Evolutionary conservation across 2,888 invertebrate genomes (phyloP).

Genomic region (Caenorhabditis becei): DNA sequence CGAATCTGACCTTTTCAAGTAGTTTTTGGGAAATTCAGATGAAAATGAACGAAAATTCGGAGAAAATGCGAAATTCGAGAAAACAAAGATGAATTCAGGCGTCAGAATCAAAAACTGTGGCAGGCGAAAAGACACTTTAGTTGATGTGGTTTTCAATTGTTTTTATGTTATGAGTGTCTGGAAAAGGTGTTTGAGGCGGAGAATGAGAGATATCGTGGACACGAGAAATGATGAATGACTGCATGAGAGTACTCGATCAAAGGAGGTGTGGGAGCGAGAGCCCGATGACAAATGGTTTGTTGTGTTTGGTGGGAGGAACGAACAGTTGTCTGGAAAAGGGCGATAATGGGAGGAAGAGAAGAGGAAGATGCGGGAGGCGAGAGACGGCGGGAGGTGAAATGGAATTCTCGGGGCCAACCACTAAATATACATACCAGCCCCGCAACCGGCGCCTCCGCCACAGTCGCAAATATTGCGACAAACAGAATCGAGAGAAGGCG

Average conservation of each 20-base stretch:
- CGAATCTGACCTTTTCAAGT: no score
- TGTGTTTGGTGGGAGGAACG: constrained; percentile 20
- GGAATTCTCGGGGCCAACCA: constrained; percentile 46
- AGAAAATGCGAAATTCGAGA: no score
- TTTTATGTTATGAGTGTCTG: constrained; percentile 2
- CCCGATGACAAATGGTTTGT: constrained; percentile 46
- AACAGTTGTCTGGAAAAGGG: constrained; percentile 48
- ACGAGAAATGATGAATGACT: constrained; percentile 27
- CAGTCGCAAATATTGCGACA: constrained; percentile 42
- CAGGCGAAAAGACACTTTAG: not conserved
- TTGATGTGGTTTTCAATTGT: constrained; percentile 17
- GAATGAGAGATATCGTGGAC: not conserved
- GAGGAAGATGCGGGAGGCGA: not conserved
- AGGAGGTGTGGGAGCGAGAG: constrained; percentile 7
- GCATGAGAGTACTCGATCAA: constrained; percentile 23
- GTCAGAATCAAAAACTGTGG: not conserved
- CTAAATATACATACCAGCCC: constrained; percentile 56
- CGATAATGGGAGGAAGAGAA: constrained; percentile 17
- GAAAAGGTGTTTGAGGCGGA: not conserved
- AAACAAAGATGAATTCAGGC: not conserved
- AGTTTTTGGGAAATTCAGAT: no score
- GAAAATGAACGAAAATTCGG: no score
- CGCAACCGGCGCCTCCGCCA: constrained; percentile 16
- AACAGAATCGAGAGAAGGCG: constrained; percentile 23
- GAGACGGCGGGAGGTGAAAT: constrained; percentile 28